Evolutionary conservation across 1,140 invertebrate species (phyloP), one percentile per base, ranked within the genome.

Genomic region (Ips nitidus): DNA sequence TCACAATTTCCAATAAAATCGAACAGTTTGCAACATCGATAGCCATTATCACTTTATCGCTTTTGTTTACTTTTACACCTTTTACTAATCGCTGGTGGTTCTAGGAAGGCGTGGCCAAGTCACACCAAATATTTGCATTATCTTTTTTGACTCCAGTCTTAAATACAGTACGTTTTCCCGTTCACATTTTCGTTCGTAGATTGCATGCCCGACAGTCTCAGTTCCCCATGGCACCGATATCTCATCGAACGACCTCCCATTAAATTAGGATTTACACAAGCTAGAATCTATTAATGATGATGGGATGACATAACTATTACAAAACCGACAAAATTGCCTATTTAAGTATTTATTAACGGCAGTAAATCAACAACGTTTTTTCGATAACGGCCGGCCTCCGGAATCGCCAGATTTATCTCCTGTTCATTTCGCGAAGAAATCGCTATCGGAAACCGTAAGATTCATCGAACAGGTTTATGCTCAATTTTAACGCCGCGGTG

Each of bases 61-160:
- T 62, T 22, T 62, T 62, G 60, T 62, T 62, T 62, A 52, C 60
- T 62, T 52, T 62, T 62, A 62, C 60, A 62, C 60, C 60, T 62
- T 62, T 62, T 62, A 62, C 60, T 47, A 47, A 52, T 62, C 60
- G 40, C 60, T 22, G 22, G 22, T 22, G n/a, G 7, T 62, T 62
- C 60, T 52, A 52, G 52, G 60, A 62, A 62, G 60, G 60, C 60
- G 60, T 62, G 60, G 60, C 52, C 52, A 62, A 37, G 52, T 40
- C 45, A 52, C 38, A 62, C n/a, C 8, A 62, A 62, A 62, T 62
- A 62, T 62, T 62, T 61, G 22, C 22, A 5, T 55, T 55, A 55
- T 6, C 4, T 5, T 55, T 55, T 47, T 47, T 22, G n/a, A 22
- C 4, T n/a, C 3, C 52, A 52, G 37, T 52, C 4, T 7, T 22